These are phyloP conservation scores for Fragum whitleyi DNA, from an alignment of 2,888 invertebrate species.

Conservation along the genomic window DNA sequence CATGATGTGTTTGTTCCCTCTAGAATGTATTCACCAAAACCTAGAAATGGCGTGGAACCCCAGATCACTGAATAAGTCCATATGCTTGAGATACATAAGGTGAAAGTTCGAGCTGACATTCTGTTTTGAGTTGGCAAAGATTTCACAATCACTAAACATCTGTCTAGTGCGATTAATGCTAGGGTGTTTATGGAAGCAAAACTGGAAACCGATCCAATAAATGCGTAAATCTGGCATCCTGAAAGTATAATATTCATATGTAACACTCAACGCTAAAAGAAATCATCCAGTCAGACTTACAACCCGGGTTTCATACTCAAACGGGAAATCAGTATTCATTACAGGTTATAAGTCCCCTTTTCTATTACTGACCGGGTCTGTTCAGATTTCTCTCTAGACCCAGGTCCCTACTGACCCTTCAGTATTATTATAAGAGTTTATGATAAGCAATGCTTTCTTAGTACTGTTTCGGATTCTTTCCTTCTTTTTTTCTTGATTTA, in stretches of 20 bases:
- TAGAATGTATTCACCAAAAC: conserved; percentile 70
- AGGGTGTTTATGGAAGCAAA: conserved; percentile 73
- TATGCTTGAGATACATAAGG: conserved; percentile 30
- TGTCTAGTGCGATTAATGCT: conserved; percentile 69
- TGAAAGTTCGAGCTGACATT: conserved; percentile 37
- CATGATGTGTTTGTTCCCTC: conserved; percentile 72
- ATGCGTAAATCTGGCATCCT: conserved; percentile 71
- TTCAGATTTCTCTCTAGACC: too few relatives aligned
- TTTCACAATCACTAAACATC: conserved; percentile 65
- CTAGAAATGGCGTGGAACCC: conserved; percentile 64
- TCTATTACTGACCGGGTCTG: too few relatives aligned
- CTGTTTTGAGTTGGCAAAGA: conserved; percentile 30
- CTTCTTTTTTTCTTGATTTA: too few relatives aligned
- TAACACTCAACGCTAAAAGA: too few relatives aligned
- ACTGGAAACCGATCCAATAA: conserved; percentile 64
- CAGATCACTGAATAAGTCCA: conserved; percentile 71
- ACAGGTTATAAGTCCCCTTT: too few relatives aligned
- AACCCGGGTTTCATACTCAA: too few relatives aligned
- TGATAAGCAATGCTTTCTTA: too few relatives aligned
- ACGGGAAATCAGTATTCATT: too few relatives aligned
- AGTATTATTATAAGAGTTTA: too few relatives aligned
- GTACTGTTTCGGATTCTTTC: too few relatives aligned
- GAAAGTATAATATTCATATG: conserved; percentile 31
- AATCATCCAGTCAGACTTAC: too few relatives aligned
- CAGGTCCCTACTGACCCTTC: too few relatives aligned